These are phyloP conservation scores for Arizona elegans DNA, from an alignment of 2,113 vertebrate species.

Conservation along the genomic window DNA sequence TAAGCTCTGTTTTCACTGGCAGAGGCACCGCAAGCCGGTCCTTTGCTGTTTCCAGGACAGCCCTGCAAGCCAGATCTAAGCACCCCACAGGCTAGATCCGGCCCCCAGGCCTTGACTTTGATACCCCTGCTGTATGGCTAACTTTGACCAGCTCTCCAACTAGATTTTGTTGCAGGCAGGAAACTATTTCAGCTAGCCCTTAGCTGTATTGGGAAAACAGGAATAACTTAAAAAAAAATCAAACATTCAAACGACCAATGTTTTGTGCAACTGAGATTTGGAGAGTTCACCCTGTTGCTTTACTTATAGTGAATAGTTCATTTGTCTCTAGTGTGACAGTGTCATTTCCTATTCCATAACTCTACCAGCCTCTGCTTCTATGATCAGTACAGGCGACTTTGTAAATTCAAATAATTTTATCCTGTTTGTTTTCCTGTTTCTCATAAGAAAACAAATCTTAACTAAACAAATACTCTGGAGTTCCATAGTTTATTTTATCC, in stretches of 20 bases:
- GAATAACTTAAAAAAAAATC: neutral
- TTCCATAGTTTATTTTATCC: conserved; percentile 19
- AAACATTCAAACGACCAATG: neutral
- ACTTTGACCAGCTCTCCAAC: neutral
- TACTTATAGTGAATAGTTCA: neutral
- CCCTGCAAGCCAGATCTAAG: too few species aligned
- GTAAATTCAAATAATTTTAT: conserved; percentile 27
- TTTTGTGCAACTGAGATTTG: neutral
- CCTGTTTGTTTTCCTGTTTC: conserved; percentile 28
- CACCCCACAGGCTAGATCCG: too few species aligned
- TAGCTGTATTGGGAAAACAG: neutral
- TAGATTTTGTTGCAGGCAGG: neutral
- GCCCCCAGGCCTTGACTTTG: too few species aligned
- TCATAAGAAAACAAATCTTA: conserved; percentile 17
- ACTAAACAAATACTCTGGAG: conserved; percentile 21
- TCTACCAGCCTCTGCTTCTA: neutral
- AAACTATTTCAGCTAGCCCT: neutral
- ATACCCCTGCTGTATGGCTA: neutral
- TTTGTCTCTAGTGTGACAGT: neutral
- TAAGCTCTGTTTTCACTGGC: too few species aligned
- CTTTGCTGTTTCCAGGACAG: too few species aligned
- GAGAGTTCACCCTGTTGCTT: neutral
- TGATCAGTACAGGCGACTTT: conserved; percentile 27
- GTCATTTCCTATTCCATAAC: conserved; percentile 8
- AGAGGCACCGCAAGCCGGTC: too few species aligned